phyloP scores from a whole-genome alignment of 2,113 vertebrate genomes.

The Sorex araneus region DNA sequence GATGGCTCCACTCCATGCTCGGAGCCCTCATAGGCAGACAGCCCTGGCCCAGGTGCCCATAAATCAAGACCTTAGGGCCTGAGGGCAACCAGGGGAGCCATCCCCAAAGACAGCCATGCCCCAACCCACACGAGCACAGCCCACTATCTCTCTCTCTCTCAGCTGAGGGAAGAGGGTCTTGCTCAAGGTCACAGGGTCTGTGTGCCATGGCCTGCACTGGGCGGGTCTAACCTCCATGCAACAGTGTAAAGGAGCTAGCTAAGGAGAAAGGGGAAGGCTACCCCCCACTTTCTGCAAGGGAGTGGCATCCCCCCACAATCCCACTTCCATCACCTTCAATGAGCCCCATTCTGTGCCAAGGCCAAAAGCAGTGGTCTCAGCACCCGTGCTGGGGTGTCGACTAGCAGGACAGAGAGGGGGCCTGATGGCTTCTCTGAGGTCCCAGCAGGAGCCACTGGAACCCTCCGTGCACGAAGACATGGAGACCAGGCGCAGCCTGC shows the following conservation, averaged over 20 bases:
- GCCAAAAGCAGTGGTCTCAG: background rate
- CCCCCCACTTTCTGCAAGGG: too few relatives aligned
- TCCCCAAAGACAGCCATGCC: background rate
- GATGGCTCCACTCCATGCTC: background rate
- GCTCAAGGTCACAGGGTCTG: background rate
- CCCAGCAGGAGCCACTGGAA: background rate
- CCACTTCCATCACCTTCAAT: background rate
- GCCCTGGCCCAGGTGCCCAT: background rate
- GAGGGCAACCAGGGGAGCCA: background rate
- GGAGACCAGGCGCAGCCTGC: too few relatives aligned
- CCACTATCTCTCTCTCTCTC: background rate
- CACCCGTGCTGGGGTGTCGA: background rate
- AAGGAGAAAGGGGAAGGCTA: too few relatives aligned
- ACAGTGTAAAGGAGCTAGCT: too few relatives aligned
- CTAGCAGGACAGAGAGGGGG: too few relatives aligned
- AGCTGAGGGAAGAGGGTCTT: background rate
- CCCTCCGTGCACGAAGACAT: fast-evolving
- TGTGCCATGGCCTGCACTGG: too few relatives aligned
- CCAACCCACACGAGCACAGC: background rate
- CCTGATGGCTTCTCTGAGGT: background rate
- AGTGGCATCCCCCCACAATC: too few relatives aligned
- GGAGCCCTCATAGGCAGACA: background rate
- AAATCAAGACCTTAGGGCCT: background rate
- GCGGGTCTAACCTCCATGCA: too few relatives aligned
- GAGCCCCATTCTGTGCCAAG: background rate